Percentiles rank a stretch among this genome's conserved stretches.
Conservation (phyloP, 2,113 vertebrate species). For the Eclectus roratus region DNA sequence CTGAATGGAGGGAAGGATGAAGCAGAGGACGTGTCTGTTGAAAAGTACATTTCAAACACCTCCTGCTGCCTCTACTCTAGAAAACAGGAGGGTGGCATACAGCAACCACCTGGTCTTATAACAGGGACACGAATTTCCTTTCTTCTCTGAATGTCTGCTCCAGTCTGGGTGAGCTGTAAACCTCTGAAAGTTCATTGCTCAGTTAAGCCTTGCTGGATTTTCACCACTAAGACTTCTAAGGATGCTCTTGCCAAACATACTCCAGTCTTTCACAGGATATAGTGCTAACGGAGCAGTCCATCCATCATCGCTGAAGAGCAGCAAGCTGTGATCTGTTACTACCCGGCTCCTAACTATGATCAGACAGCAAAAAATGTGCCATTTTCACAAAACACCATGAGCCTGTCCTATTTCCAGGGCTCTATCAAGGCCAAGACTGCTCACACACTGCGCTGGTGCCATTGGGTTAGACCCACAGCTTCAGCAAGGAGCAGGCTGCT, state of each 20-base stretch:
- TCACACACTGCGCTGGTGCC: neutral
- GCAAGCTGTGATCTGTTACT: neutral
- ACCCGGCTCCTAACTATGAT: neutral
- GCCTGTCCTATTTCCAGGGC: neutral
- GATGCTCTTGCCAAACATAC: slow-evolving; percentile 23
- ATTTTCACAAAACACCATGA: neutral
- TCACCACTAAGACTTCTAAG: neutral
- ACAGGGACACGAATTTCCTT: neutral
- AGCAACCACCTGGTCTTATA: neutral
- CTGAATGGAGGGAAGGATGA: neutral
- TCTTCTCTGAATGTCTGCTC: neutral
- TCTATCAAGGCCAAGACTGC: neutral
- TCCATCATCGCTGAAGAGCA: neutral
- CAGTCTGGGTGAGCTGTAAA: neutral
- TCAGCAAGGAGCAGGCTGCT: neutral
- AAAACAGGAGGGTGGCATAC: neutral
- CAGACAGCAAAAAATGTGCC: neutral
- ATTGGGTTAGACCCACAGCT: neutral
- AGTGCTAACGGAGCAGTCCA: slow-evolving; percentile 15
- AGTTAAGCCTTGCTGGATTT: slow-evolving; percentile 28
- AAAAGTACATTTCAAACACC: neutral
- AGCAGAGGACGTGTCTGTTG: neutral
- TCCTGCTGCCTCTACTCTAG: neutral
- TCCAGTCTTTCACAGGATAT: neutral
- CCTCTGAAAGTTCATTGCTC: neutral